A percentile compares a stretch with the other conserved stretches of the same genome.
These are phyloP conservation scores for Neodiprion fabricii DNA, from an alignment of 1,140 invertebrate genomes.

Conservation along the genomic window DNA sequence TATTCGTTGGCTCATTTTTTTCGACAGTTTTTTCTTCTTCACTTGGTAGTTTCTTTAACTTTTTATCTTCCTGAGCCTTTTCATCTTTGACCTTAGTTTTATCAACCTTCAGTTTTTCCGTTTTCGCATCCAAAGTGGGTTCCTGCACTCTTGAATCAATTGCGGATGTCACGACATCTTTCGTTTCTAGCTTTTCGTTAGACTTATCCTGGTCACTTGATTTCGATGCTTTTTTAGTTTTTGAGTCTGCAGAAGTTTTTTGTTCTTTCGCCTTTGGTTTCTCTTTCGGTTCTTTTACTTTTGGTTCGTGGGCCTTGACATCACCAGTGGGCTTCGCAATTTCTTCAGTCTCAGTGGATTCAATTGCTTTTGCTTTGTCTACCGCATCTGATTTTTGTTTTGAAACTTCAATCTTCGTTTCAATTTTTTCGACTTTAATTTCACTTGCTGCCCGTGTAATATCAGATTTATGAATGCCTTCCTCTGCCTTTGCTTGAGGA, in stretches of 20 bases:
- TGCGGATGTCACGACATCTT: slow-evolving; percentile 6
- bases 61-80: slow-evolving; percentile 2
- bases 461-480: neutral
- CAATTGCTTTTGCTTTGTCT: slow-evolving; percentile 15
- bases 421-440: neutral
- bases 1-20: slow-evolving; percentile 6
- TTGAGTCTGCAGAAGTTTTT: slow-evolving; percentile 13
- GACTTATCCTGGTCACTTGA: slow-evolving; percentile 13
- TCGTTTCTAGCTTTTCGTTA: slow-evolving; percentile 6
- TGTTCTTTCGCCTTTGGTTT: slow-evolving; percentile 18
- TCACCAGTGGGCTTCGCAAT: neutral
- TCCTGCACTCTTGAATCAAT: neutral
- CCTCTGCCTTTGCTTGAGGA: neutral
- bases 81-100: slow-evolving; percentile 31
- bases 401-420: neutral
- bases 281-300: neutral
- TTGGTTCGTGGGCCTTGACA: neutral
- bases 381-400: neutral
- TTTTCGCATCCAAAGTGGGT: slow-evolving; percentile 4
- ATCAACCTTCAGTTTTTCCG: slow-evolving; percentile 47
- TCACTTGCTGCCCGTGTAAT: neutral
- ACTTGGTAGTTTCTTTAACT: slow-evolving; percentile 9
- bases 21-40: slow-evolving; percentile 18
- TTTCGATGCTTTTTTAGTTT: slow-evolving; percentile 19
- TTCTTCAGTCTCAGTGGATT: neutral